Conservation (phyloP, 64 coral and sea anemone species). For the Trachythela sp. region DNA sequence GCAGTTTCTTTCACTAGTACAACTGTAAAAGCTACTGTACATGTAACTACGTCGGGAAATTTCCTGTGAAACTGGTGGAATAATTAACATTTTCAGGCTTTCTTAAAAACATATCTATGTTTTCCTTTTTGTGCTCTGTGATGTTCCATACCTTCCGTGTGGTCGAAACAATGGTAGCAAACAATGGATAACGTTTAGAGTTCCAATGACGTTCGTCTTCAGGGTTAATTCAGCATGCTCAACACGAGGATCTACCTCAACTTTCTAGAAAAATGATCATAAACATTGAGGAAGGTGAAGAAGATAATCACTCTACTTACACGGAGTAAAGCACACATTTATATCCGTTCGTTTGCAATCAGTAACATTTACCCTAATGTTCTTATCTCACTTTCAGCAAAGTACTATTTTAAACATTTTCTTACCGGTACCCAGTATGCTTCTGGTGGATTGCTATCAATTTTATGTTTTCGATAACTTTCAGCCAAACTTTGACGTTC, state of each 20-base stretch:
- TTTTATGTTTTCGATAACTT: constrained; percentile 13
- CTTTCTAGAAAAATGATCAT: background rate
- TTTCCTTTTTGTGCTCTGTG: too few species aligned
- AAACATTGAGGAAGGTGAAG: background rate
- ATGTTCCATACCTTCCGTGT: constrained; percentile 19
- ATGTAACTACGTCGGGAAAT: too few species aligned
- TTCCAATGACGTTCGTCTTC: constrained; percentile 15
- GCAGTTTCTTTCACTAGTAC: too few species aligned
- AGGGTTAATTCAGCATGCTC: background rate
- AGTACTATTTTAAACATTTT: background rate
- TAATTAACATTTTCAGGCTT: too few species aligned
- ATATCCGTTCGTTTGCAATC: too few species aligned
- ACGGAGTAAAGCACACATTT: too few species aligned
- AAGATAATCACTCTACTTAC: too few species aligned
- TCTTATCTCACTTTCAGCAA: background rate
- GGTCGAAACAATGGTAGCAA: background rate
- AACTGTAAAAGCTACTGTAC: too few species aligned
- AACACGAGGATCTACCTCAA: background rate
- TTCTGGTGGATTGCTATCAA: background rate
- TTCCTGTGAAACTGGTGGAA: too few species aligned
- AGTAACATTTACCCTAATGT: background rate
- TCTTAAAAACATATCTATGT: too few species aligned
- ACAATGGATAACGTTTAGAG: constrained; percentile 5
- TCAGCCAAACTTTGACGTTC: background rate
- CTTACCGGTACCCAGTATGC: constrained; percentile 17